A percentile compares a stretch with the other conserved stretches of the same genome.
Conservation (phyloP, 1,140 invertebrate genomes). For the Antheraea pernyi region DNA sequence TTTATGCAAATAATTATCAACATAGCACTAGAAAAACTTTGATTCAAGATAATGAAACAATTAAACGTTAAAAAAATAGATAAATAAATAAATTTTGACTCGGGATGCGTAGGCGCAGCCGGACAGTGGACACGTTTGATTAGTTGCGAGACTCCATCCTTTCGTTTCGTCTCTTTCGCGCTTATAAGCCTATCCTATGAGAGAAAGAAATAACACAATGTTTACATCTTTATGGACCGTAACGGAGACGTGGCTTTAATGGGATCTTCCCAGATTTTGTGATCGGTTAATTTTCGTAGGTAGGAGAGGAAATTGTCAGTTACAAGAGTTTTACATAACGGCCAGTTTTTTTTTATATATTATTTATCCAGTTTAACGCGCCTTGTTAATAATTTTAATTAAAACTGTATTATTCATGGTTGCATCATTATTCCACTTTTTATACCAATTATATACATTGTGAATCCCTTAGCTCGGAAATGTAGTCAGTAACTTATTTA, state of each 20-base stretch:
- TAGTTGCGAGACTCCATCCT: conserved; percentile 64
- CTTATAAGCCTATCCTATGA: conserved; percentile 10
- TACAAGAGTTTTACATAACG: conserved; percentile 50
- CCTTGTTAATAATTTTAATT: conserved; percentile 1
- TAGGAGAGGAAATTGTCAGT: conserved; percentile 56
- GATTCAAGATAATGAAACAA: neutral
- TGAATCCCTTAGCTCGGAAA: too few relatives aligned
- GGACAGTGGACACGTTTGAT: conserved; percentile 73
- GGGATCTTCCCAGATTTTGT: conserved; percentile 62
- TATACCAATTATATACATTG: too few relatives aligned
- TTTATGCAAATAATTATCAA: neutral
- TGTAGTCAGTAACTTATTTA: too few relatives aligned
- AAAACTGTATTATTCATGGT: neutral
- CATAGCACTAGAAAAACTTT: neutral
- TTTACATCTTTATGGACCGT: conserved; percentile 63
- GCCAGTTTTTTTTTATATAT: conserved; percentile 58
- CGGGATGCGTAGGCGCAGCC: conserved; percentile 57
- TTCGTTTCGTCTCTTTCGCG: conserved; percentile 49
- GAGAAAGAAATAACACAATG: conserved; percentile 49
- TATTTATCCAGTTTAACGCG: conserved; percentile 46
- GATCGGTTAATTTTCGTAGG: conserved; percentile 63
- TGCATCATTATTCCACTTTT: too few relatives aligned
- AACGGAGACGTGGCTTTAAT: conserved; percentile 60
- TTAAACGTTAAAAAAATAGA: conserved; percentile 4
- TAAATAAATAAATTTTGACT: conserved; percentile 33